A percentile compares a stretch with the other conserved stretches of the same genome.
These are phyloP conservation scores for Drosophila melanogaster DNA, from an alignment of 1,140 invertebrate genomes.

Conservation along the genomic window Release_6_plus_ISO1_MT NT_037436.4:10798501-10799000, in stretches of 20 bases:
- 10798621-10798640: too few relatives aligned
- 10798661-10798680: not conserved
- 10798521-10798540: too few relatives aligned
- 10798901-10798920: slow-evolving; percentile 1
- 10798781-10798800: slow-evolving; percentile 35
- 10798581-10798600: too few relatives aligned
- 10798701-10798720: slow-evolving; percentile 53
- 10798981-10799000: slow-evolving; percentile 51
- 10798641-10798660: too few relatives aligned
- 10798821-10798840: slow-evolving; percentile 70
- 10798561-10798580: not conserved
- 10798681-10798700: slow-evolving; percentile 31
- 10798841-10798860: slow-evolving; percentile 67
- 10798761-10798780: slow-evolving; percentile 32
- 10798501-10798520: too few relatives aligned
- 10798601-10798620: not conserved
- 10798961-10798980: slow-evolving; percentile 24
- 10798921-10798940: too few relatives aligned
- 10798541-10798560: not conserved
- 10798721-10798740: slow-evolving; percentile 73
- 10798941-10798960: not conserved
- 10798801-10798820: slow-evolving; percentile 45
- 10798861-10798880: slow-evolving; percentile 75
- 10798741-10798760: slow-evolving; percentile 52
- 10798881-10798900: slow-evolving; percentile 64